Percentiles rank a stretch among this genome's conserved stretches.
Evolutionary conservation across 2,113 vertebrate genomes (phyloP).

Genomic region (Sialia sialis): DNA sequence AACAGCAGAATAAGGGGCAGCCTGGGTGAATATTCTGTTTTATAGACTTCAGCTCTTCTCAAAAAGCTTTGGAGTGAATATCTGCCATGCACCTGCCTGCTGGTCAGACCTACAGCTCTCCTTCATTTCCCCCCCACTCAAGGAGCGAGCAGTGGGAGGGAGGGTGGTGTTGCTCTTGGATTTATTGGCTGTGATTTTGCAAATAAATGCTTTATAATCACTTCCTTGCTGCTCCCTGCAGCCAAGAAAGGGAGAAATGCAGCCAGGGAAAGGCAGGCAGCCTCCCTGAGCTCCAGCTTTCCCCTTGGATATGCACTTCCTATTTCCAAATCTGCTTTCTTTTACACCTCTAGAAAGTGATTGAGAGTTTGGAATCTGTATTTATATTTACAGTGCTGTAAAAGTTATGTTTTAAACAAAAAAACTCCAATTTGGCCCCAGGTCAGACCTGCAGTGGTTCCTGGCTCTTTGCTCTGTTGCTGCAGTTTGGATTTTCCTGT

Average conservation of each 20-base stretch:
- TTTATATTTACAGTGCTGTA: neutral
- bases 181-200: slow-evolving; percentile 52
- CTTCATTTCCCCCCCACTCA: neutral
- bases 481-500: neutral
- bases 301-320: neutral
- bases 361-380: neutral
- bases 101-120: neutral
- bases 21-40: neutral
- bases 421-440: neutral
- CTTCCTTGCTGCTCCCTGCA: slow-evolving; percentile 8
- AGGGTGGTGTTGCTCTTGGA: neutral
- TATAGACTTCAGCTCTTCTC: neutral
- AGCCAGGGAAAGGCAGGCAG: neutral
- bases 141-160: neutral
- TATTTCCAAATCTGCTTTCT: neutral
- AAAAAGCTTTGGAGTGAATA: neutral
- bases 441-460: neutral
- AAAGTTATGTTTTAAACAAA: neutral
- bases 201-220: slow-evolving; percentile 45
- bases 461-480: neutral
- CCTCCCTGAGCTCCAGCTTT: neutral
- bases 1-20: neutral
- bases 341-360: neutral
- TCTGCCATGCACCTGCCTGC: neutral
- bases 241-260: neutral